A percentile compares a stretch with the other conserved stretches of the same genome.
phyloP scores from a whole-genome alignment of 2,888 invertebrate genomes.

The Tanaodytes sp. region DNA sequence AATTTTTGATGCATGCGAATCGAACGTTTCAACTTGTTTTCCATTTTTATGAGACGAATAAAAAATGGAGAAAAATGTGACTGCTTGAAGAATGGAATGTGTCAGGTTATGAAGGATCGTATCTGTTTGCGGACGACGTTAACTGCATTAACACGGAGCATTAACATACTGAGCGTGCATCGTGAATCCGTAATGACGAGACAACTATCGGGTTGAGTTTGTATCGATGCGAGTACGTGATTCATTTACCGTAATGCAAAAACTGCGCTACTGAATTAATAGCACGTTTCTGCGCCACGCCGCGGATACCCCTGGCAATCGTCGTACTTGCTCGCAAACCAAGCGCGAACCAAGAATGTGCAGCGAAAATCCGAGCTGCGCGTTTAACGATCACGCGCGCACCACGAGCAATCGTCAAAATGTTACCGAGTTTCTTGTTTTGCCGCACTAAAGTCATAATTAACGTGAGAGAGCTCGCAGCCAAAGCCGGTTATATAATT shows the following conservation, averaged over 20 bases:
- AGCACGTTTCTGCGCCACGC: slow-evolving; percentile 25
- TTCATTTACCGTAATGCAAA: slow-evolving; percentile 32
- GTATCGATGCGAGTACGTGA: slow-evolving; percentile 25
- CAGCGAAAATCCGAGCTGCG: slow-evolving; percentile 11
- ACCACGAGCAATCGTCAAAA: slow-evolving; percentile 6
- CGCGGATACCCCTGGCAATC: background rate
- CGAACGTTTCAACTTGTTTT: background rate
- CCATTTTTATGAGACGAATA: background rate
- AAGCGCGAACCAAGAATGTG: slow-evolving; percentile 15
- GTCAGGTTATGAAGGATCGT: slow-evolving; percentile 32
- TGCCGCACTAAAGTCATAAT: slow-evolving; percentile 12
- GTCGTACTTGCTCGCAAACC: too few species aligned
- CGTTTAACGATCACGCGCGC: slow-evolving; percentile 14
- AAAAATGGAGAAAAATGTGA: slow-evolving; percentile 2
- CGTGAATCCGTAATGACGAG: slow-evolving; percentile 45
- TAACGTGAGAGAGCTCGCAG: slow-evolving; percentile 16
- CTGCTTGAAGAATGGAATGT: slow-evolving; percentile 33
- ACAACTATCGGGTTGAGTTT: slow-evolving; percentile 21
- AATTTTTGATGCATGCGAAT: background rate
- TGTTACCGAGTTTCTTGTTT: slow-evolving; percentile 26
- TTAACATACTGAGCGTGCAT: slow-evolving; percentile 45
- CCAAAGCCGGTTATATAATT: slow-evolving; percentile 23
- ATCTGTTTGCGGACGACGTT: slow-evolving; percentile 20
- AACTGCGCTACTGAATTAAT: slow-evolving; percentile 14
- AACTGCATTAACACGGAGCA: slow-evolving; percentile 43